phyloP scores from a whole-genome alignment of 2,888 invertebrate genomes.

The Ptycholaimellus sp. region DNA sequence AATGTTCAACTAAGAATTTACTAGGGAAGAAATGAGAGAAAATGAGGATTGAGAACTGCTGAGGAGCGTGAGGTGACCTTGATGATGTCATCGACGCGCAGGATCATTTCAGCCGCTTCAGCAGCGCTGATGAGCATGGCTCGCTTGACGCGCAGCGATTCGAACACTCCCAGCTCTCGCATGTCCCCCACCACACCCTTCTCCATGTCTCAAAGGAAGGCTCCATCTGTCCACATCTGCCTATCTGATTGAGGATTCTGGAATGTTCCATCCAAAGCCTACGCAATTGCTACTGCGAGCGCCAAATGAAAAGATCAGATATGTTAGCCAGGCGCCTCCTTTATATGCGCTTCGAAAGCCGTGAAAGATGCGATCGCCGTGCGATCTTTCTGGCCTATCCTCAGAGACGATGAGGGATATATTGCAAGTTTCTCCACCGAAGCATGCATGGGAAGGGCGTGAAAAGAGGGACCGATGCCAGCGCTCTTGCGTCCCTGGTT shows the following conservation, averaged over 20 bases:
- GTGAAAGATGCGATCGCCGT: no score
- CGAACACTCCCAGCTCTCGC: conserved; percentile 67
- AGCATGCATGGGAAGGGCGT: no score
- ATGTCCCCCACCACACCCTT: conserved; percentile 66
- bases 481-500: conserved; percentile 48
- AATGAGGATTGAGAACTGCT: no score
- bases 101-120: conserved; percentile 95
- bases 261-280: no score
- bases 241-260: background rate
- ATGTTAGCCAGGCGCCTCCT: no score
- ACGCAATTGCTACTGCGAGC: no score
- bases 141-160: conserved; percentile 84
- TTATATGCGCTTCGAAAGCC: background rate
- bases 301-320: no score
- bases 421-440: no score
- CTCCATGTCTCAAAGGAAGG: conserved; percentile 48
- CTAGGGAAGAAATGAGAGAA: no score
- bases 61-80: conserved; percentile 46
- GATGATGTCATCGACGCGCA: conserved; percentile 89
- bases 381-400: background rate
- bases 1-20: no score
- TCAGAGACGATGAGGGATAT: conserved; percentile 4
- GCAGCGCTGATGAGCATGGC: conserved; percentile 77
- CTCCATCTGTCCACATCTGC: background rate
- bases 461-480: conserved; percentile 45